Evolutionary conservation across 1,140 invertebrate species (phyloP).

Genomic region (Drosophila tropicalis): DNA sequence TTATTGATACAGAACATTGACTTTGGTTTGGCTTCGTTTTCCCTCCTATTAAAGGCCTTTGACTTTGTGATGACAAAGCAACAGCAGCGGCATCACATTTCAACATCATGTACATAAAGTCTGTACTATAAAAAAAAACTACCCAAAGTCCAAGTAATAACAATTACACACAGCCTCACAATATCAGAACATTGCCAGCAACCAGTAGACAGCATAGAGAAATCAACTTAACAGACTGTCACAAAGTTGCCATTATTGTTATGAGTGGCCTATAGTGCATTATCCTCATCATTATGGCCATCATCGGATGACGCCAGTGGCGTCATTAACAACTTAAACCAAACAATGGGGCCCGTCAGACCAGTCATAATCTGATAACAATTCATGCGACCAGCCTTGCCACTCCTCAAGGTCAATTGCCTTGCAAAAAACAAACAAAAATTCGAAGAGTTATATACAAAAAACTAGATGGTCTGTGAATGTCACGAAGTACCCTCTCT

Average conservation of each 20-base stretch:
- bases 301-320: background rate
- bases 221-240: slow-evolving; percentile 6
- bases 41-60: background rate
- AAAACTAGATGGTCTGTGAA: background rate
- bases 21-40: background rate
- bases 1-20: slow-evolving; percentile 6
- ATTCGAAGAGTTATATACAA: background rate
- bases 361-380: slow-evolving; percentile 12
- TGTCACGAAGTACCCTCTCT: background rate
- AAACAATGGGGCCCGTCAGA: slow-evolving; percentile 2
- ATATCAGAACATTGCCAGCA: background rate
- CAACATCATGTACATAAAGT: background rate
- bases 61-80: slow-evolving; percentile 9
- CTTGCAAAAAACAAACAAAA: background rate
- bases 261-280: slow-evolving; percentile 8
- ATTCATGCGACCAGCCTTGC: slow-evolving; percentile 3
- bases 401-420: slow-evolving; percentile 4
- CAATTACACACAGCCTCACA: background rate
- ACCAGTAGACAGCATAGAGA: background rate
- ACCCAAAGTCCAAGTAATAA: slow-evolving; percentile 12
- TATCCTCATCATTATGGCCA: slow-evolving; percentile 12
- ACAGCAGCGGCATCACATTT: background rate
- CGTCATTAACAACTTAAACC: slow-evolving; percentile 3
- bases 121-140: background rate
- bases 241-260: background rate